phyloP scores from a whole-genome alignment of 2,113 vertebrate species.

The Nyctibius bracteatus region DNA sequence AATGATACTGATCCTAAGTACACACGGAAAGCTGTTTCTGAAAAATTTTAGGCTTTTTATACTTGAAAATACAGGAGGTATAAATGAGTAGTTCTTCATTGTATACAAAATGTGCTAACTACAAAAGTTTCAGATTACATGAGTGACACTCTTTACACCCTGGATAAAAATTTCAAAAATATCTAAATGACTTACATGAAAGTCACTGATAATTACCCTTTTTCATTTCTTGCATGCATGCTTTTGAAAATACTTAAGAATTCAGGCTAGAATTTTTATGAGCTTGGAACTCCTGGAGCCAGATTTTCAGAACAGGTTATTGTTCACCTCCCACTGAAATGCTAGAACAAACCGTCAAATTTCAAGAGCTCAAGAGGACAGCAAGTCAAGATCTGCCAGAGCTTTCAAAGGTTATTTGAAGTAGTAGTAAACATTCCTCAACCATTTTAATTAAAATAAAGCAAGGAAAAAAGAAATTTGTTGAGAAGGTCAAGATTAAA shows the following conservation, averaged over 20 bases:
- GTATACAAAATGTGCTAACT: neutral
- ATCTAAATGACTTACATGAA: neutral
- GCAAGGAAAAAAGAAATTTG: neutral
- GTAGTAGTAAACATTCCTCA: neutral
- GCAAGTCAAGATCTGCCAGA: neutral
- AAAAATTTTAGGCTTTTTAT: neutral
- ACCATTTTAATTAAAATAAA: conserved; percentile 9
- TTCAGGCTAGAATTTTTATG: conserved; percentile 19
- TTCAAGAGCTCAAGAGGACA: conserved; percentile 1
- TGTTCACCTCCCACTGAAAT: neutral
- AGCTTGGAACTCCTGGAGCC: neutral
- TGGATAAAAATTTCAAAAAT: neutral
- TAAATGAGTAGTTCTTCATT: neutral
- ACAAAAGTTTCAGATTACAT: neutral
- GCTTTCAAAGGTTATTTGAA: conserved; percentile 25
- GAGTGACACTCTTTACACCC: neutral
- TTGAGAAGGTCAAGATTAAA: conserved; percentile 7
- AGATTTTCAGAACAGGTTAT: neutral
- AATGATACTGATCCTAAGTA: neutral
- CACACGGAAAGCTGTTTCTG: neutral
- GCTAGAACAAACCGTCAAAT: neutral
- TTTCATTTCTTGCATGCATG: neutral
- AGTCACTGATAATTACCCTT: conserved; percentile 29
- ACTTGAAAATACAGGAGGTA: neutral
- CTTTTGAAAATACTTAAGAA: conserved; percentile 9